Evolutionary conservation across 2,113 vertebrate genomes (phyloP).

Genomic region (Cacatua alba): DNA sequence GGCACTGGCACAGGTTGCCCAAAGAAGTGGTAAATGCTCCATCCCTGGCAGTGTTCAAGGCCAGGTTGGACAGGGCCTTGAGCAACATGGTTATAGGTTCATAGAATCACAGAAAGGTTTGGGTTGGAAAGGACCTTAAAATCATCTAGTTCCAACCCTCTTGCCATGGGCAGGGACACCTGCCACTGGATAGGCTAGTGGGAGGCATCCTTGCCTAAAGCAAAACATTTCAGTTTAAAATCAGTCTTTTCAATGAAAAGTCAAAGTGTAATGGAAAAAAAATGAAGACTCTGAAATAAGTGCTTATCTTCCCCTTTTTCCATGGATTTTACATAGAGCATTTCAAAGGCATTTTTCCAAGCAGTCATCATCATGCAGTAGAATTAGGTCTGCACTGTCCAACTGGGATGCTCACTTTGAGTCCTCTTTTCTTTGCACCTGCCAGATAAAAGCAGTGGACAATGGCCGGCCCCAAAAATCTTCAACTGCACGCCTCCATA

Average conservation of each 20-base stretch:
- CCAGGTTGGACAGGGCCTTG: neutral
- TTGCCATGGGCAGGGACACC: neutral
- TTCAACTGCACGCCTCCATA: conserved; percentile 91
- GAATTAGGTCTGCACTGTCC: neutral
- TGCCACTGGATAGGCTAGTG: neutral
- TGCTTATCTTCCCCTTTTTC: neutral
- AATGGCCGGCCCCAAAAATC: conserved; percentile 95
- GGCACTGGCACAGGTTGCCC: neutral
- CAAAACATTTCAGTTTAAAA: neutral
- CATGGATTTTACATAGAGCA: neutral
- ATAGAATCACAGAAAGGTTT: neutral
- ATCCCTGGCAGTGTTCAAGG: neutral
- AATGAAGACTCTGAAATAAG: neutral
- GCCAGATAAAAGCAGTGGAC: conserved; percentile 94
- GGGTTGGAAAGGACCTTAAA: neutral
- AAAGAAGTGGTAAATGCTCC: neutral
- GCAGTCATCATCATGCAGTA: accelerated
- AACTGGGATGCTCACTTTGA: neutral
- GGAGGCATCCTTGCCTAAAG: neutral
- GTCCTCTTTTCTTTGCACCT: conserved; percentile 34
- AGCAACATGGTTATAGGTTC: neutral
- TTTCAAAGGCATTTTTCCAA: neutral
- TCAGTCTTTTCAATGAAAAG: neutral
- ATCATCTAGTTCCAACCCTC: neutral
- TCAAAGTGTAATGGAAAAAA: neutral